Evolutionary conservation across 2,888 invertebrate genomes (phyloP), one percentile per base, ranked within the genome.

Genomic region (Sinotaia quadrata): DNA sequence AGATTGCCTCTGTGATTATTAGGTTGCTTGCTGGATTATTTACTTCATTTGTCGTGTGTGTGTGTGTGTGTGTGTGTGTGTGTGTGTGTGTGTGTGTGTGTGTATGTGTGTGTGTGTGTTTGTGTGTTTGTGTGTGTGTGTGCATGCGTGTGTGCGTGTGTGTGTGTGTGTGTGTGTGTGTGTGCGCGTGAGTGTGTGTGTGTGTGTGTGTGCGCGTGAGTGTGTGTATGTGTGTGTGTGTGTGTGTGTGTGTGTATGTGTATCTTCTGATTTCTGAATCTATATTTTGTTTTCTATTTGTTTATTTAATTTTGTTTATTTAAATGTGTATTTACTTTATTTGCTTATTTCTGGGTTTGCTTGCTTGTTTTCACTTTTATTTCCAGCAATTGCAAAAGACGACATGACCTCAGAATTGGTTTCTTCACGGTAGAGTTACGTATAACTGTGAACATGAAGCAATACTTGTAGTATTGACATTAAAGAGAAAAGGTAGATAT

Each of bases 11-110:
- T n/a, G n/a, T n/a, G n/a, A n/a, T n/a, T n/a, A n/a, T n/a, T n/a
- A n/a, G n/a, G n/a, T n/a, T n/a, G n/a, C n/a, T n/a, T n/a, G n/a
- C n/a, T n/a, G 41, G 18, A 41, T 41, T 41, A 41, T 41, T 41
- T 41, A 41, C 41, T 41, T 41, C 18, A 12, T 41, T 41, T 18
- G 10, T 41, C 24, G 21, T 29, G 29, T 21, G 24, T 54, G 54
- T 33, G 56, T 33, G n/a, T 34, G 56, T 56, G 33, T 34, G 58
- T 57, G 58, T 56, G 34, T 56, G 33, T 21, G 37, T 24, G 44
- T 59, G 59, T 44, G 44, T 59, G 41, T 31, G 44, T 34, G 44
- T 59, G 41, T 44, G 41, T 59, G 41, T 41, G 59, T 41, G 27
- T n/a, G 54, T 54, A 21, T n/a, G n/a, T n/a, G n/a, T n/a, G n/a